Evolutionary conservation across 2,113 vertebrate species (phyloP), one percentile per base, ranked within the genome.

Genomic region (Pongo abelii): DNA sequence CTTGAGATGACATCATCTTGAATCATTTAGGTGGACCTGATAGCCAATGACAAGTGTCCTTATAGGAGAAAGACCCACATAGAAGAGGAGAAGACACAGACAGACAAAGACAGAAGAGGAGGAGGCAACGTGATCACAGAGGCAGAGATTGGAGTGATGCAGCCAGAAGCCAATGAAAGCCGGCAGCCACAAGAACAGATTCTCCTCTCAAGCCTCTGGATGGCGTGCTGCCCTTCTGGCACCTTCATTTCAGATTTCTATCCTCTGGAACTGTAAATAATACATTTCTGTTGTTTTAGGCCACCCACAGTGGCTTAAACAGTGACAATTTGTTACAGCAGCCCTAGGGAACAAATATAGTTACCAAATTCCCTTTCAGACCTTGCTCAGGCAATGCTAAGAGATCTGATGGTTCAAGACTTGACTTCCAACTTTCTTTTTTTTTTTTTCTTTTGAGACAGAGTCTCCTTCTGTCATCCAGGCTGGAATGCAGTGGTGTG

Each of bases 331-430:
- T 13, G 22, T 40, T 55, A 25, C 2, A 2, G 50, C 13, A 61
- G 55, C 79, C n/a, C 57, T 9, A 22, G 6, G 67, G 70, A 43
- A 75, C 3, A 12, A 78, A 3, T 20, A 1, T 11, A 22, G 35
- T 7, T 0, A 0, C 72, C 43, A 40, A 52, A 67, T 97, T 72
- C 1, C 0, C 23, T 72, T 59, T 22, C 38, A 88, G 74, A 17
- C 43, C 70, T 84, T 14, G 1, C 52, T 93, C 55, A 79, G 92
- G 79, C 96, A 96, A 81, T 32, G 52, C 69, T 30, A 18, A 20
- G 4, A 22, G 67, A n/a, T 40, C 67, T 22, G 20, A 0, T 1
- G 52, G 46, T 30, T 52, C 11, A 40, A 77, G n/a, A 80, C 46
- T 30, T 22, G 6, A 22, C 3, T 57, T 88, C 75, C 43, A 35